phyloP scores from a whole-genome alignment of 35 echinoderm and acorn worm genomes.

The Amphiura filiformis region DNA sequence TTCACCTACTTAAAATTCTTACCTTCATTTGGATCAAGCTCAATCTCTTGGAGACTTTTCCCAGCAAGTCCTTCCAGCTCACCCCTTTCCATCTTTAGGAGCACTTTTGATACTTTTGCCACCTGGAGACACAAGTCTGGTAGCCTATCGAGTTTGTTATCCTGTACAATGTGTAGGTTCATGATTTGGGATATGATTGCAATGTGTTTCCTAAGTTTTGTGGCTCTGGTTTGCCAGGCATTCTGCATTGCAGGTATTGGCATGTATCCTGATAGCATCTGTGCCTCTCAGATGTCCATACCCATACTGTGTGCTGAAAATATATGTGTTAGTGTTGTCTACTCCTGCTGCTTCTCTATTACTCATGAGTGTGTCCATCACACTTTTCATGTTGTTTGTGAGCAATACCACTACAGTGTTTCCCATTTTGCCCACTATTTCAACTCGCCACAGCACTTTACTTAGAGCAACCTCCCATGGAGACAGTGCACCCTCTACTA shows the following conservation, averaged over 20 bases:
- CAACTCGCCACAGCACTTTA: conserved; percentile 53
- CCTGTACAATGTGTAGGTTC: conserved; percentile 40
- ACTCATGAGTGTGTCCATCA: conserved; percentile 26
- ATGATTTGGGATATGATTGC: conserved; percentile 68
- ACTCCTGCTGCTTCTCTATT: conserved; percentile 32
- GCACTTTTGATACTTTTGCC: conserved; percentile 24
- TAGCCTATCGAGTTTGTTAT: conserved; percentile 70
- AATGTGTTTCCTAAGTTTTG: conserved; percentile 74
- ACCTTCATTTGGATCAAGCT: not conserved
- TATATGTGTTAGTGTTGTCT: conserved; percentile 29
- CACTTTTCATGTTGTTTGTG: conserved; percentile 26
- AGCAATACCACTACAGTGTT: conserved; percentile 41
- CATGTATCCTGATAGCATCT: conserved; percentile 26
- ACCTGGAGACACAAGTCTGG: conserved; percentile 70
- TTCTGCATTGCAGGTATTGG: conserved; percentile 25
- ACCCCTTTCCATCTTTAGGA: not conserved
- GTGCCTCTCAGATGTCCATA: conserved; percentile 38
- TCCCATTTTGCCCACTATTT: conserved; percentile 44
- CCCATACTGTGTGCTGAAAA: conserved; percentile 36
- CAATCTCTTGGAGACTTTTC: not conserved
- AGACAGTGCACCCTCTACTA: conserved; percentile 14
- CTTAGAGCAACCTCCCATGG: conserved; percentile 42
- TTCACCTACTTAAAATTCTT: no score
- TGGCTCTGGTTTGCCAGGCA: conserved; percentile 45
- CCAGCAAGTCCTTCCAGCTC: not conserved